A percentile compares a stretch with the other conserved stretches of the same genome.
phyloP scores from a whole-genome alignment of 2,113 vertebrate species.

The Sander vitreus region DNA sequence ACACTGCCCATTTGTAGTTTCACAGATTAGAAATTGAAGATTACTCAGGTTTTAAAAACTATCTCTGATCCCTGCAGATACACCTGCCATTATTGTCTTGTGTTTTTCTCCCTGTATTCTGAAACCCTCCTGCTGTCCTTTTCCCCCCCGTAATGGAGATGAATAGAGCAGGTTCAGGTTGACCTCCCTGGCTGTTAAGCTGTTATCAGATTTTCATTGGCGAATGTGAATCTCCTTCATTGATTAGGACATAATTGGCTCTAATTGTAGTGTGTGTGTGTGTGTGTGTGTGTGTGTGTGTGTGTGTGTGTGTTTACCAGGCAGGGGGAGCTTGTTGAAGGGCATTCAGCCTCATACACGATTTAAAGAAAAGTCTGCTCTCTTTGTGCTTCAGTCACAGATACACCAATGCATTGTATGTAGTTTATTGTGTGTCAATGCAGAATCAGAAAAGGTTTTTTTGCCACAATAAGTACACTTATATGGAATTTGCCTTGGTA shows the following conservation, averaged over 20 bases:
- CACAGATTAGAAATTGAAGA: neutral
- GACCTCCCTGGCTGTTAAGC: slow-evolving; percentile 84
- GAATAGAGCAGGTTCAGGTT: slow-evolving; percentile 80
- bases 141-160: slow-evolving; percentile 83
- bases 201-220: slow-evolving; percentile 90
- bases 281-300: slow-evolving; percentile 54
- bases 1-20: neutral
- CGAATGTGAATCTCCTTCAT: slow-evolving; percentile 89
- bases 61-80: neutral
- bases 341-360: slow-evolving; percentile 42
- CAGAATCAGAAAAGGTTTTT: no score
- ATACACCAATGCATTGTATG: neutral
- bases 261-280: slow-evolving; percentile 83
- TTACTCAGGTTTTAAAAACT: neutral
- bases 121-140: slow-evolving; percentile 62
- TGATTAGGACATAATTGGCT: slow-evolving; percentile 90
- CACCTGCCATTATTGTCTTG: neutral
- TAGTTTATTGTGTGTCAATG: neutral
- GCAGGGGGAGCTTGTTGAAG: slow-evolving; percentile 36
- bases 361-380: slow-evolving; percentile 38
- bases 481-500: no score
- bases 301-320: slow-evolving; percentile 41
- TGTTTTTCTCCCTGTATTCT: slow-evolving; percentile 45
- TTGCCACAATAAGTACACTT: no score
- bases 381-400: slow-evolving; percentile 27